Base-by-base conservation (phyloP, 2,888 invertebrate genomes). In the Quadriops clusia region DNA sequence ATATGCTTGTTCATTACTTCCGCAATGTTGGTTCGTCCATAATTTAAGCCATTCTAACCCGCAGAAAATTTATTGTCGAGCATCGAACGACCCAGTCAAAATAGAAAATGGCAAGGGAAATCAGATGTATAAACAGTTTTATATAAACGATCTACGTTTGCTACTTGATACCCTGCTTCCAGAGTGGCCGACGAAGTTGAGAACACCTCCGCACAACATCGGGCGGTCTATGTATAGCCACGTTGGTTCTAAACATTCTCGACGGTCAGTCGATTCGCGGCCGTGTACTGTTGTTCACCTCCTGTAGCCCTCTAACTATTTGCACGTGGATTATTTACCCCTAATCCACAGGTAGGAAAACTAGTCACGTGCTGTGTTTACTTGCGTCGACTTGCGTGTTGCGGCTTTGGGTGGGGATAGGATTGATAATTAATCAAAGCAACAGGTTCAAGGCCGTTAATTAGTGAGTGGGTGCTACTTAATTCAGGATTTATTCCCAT, bases 291-390 rank as follows among this genome's bases (percentile, higher is more conserved):
- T 47, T 46, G 49, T 43, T 46, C 50, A 49, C 43, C 49, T 40
- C 41, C 47, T 40, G 46, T 44, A 43, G 39, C 38, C 41, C 45
- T n/a, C n/a, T n/a, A n/a, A n/a, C 38, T 36, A 39, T 39, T 42
- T 49, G 50, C 51, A 50, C 51, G 47, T 50, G 51, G 49, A 49
- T 51, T 45, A 25, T 7, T 45, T 45, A 41, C 47, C 48, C 51
- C 41, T 39, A 41, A 53, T 53, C 56, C 51, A 55, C 56, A 56
- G 56, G 56, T 56, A 55, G 53, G 54, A 36, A 37, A 22, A 33
- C 32, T 32, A 35, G 45, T 46, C 46, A 45, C 30, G 24, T 24
- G 17, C n/a, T n/a, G n/a, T 29, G 38, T n/a, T n/a, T n/a, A n/a
- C n/a, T 16, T 16, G 16, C 29, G 22, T 24, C 31, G 28, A 26